Percentiles rank a stretch among this genome's conserved stretches.
These are phyloP conservation scores for Pelvicachromis taeniatus DNA, from an alignment of 2,113 vertebrate genomes.

Conservation along the genomic window DNA sequence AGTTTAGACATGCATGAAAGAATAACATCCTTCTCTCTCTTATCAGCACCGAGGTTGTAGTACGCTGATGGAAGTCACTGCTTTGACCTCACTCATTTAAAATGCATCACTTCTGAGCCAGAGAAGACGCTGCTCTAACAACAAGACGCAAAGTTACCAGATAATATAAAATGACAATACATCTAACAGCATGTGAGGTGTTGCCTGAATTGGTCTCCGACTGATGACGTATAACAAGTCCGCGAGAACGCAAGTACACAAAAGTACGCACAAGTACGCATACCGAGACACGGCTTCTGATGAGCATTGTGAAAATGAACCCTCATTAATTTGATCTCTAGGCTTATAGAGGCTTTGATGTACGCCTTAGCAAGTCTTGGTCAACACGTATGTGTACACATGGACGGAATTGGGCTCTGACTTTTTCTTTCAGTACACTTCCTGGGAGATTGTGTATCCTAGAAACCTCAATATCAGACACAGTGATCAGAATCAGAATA, in stretches of 20 bases:
- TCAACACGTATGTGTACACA: not conserved
- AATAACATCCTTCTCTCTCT: not conserved
- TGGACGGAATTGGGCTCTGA: not conserved
- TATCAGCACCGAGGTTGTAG: not conserved
- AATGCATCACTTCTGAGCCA: not conserved
- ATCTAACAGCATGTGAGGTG: rapidly evolving
- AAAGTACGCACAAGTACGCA: too few species aligned
- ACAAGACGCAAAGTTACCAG: not conserved
- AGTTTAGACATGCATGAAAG: conserved; percentile 32
- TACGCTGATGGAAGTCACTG: not conserved
- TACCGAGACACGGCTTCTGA: too few species aligned
- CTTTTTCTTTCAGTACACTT: not conserved
- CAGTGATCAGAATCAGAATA: not conserved
- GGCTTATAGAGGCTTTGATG: not conserved
- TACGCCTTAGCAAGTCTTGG: not conserved
- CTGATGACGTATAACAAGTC: too few species aligned
- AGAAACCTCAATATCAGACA: not conserved
- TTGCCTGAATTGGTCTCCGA: too few species aligned
- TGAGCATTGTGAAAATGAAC: not conserved
- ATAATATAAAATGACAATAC: not conserved
- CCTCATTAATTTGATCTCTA: not conserved
- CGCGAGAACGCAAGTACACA: too few species aligned
- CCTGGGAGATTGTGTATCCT: not conserved
- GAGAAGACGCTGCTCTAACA: not conserved
- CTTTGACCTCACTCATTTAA: not conserved